Base-by-base conservation (phyloP, 2,113 vertebrate genomes). In the Aspiorhynchus laticeps region DNA sequence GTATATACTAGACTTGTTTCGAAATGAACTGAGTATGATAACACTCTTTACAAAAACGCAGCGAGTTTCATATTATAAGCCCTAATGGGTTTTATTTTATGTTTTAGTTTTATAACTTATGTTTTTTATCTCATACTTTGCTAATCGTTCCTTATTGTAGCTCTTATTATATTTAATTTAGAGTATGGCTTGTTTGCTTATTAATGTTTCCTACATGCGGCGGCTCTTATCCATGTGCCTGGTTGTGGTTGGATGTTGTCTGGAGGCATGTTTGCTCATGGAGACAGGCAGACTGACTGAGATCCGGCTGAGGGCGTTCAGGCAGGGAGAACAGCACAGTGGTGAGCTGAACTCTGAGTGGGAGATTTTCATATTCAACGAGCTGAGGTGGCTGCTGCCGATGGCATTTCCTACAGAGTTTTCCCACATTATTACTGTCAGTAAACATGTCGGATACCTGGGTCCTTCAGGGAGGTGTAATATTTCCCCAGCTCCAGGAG, bases 401-500 rank as follows among this genome's bases (percentile, higher is more conserved):
- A 61, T 83, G 80, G 81, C 67, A 77, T 88, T 71, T 86, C 33
- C 46, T 74, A 51, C 71, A 51, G 73, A 78, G 46, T 59, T 78
- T 75, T 59, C 74, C 41, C 75, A 85, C 80, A 81, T 81, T 78
- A 80, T 90, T 86, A 86, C 46, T 88, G 69, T 38, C 43, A 81
- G 76, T 59, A 86, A 88, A 86, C 81, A 75, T 83, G 84, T 46
- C 14, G 28, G 71, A 85, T 84, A 82, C 56, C 33, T 76, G 41
- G 53, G 28, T 65, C 28, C 51, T 77, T 46, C 75, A 86, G 65
- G 80, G 61, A 61, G 69, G 61, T 71, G 73, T 53, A 80, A 75
- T 78, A 84, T 86, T 75, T 80, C 31, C 56, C 33, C 65, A 75
- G 53, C 28, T 51, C 38, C 38, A 61, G 56, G 78, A 53, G 33